Percentiles rank a stretch among this genome's conserved stretches.
phyloP scores from a whole-genome alignment of 2,888 invertebrate genomes.

The Drosophila kanekoi region DNA sequence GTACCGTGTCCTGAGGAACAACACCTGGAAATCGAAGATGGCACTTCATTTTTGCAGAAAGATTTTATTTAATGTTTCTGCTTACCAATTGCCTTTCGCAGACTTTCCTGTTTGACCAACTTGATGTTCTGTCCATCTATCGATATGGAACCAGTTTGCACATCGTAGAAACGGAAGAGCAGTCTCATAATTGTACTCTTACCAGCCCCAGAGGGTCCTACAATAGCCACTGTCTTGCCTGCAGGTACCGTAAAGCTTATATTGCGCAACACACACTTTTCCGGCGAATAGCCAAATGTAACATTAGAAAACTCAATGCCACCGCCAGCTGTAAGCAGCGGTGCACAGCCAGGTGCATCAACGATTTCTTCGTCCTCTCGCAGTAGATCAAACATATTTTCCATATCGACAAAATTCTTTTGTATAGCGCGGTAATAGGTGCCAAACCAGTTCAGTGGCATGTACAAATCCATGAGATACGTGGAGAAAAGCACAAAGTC shows the following conservation, averaged over 20 bases:
- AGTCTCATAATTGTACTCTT: constrained; percentile 98
- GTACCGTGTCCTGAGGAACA: constrained; percentile 98
- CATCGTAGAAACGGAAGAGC: constrained; percentile 98
- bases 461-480: constrained; percentile 97
- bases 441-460: constrained; percentile 98
- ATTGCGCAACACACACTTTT: constrained; percentile 90
- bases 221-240: constrained; percentile 94
- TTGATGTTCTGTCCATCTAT: constrained; percentile 96
- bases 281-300: constrained; percentile 94
- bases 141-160: constrained; percentile 93
- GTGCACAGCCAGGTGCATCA: constrained; percentile 92
- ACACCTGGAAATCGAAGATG: constrained; percentile 87
- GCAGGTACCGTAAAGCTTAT: constrained; percentile 92
- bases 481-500: constrained; percentile 98
- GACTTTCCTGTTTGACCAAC: constrained; percentile 92
- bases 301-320: constrained; percentile 96
- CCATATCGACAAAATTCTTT: constrained; percentile 99
- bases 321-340: constrained; percentile 87
- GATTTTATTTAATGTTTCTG: background rate
- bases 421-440: constrained; percentile 99
- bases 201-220: constrained; percentile 95
- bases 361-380: constrained; percentile 94
- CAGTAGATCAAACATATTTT: constrained; percentile 99
- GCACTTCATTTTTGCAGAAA: background rate
- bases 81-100: constrained; percentile 90